phyloP scores from a whole-genome alignment of 2,888 invertebrate genomes.

The Cheilosia impressa region DNA sequence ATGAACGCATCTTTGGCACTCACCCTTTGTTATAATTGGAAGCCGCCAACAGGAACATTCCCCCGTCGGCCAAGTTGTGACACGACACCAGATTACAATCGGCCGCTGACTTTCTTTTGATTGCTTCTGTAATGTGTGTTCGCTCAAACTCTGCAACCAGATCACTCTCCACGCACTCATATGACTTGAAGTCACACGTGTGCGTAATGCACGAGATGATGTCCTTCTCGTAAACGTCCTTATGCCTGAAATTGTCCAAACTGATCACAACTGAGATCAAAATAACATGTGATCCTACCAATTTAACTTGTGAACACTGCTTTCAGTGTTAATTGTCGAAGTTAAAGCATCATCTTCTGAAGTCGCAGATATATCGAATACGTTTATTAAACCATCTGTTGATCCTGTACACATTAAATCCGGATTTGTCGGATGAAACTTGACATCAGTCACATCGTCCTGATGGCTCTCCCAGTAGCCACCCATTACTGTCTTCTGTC shows the following conservation, averaged over 20 bases:
- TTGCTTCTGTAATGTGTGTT: slow-evolving; percentile 85
- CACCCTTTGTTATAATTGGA: slow-evolving; percentile 87
- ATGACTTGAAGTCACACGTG: slow-evolving; percentile 88
- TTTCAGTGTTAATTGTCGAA: slow-evolving; percentile 91
- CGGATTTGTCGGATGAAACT: slow-evolving; percentile 88
- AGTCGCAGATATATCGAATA: slow-evolving; percentile 90
- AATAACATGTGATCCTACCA: slow-evolving; percentile 82
- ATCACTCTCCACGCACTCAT: slow-evolving; percentile 87
- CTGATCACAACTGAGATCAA: background rate
- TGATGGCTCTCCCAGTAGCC: slow-evolving; percentile 93
- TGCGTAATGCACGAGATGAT: slow-evolving; percentile 88
- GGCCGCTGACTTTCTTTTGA: slow-evolving; percentile 86
- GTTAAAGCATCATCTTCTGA: slow-evolving; percentile 92
- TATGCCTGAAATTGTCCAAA: slow-evolving; percentile 78
- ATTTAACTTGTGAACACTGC: slow-evolving; percentile 88
- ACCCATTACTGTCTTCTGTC: slow-evolving; percentile 86
- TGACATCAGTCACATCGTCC: slow-evolving; percentile 90
- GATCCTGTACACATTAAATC: slow-evolving; percentile 90
- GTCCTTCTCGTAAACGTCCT: slow-evolving; percentile 82
- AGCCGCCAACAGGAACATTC: slow-evolving; percentile 87
- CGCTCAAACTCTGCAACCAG: slow-evolving; percentile 86
- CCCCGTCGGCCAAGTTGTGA: slow-evolving; percentile 84
- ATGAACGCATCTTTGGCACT: slow-evolving; percentile 63
- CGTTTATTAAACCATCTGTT: slow-evolving; percentile 92
- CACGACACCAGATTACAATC: slow-evolving; percentile 88